A percentile compares a stretch with the other conserved stretches of the same genome.
These are phyloP conservation scores for Cynaeus angustus DNA, from an alignment of 2,888 invertebrate species.

Conservation along the genomic window DNA sequence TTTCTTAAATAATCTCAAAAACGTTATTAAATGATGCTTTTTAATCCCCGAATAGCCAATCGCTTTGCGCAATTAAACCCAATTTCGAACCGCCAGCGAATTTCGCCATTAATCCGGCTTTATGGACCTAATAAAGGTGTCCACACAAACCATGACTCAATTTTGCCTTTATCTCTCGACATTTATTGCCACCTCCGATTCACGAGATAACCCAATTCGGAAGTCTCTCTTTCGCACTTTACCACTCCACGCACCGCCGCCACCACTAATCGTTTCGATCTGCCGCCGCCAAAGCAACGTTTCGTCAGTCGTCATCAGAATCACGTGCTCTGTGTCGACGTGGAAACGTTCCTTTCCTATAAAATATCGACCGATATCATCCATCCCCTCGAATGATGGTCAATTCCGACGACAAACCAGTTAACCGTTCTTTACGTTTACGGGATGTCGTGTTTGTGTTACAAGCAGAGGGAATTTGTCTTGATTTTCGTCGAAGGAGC, in stretches of 20 bases:
- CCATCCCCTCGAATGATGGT: conserved; percentile 26
- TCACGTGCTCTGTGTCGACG: conserved; percentile 25
- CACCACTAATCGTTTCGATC: conserved; percentile 10
- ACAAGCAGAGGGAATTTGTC: conserved; percentile 18
- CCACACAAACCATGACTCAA: no score
- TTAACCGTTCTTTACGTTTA: conserved; percentile 21
- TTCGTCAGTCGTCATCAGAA: conserved; percentile 11
- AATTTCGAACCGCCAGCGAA: no score
- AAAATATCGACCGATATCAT: conserved; percentile 29
- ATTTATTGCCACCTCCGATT: no score
- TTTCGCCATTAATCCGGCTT: no score
- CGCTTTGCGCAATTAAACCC: no score
- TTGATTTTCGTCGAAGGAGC: background rate
- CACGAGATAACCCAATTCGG: no score
- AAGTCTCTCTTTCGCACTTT: background rate
- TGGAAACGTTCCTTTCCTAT: conserved; percentile 21
- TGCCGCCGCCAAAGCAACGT: conserved; percentile 2
- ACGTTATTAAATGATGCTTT: no score
- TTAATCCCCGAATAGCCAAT: no score
- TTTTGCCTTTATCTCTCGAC: no score
- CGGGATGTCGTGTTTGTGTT: conserved; percentile 41
- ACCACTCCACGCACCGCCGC: conserved; percentile 7
- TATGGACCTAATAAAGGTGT: no score
- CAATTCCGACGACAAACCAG: conserved; percentile 35
- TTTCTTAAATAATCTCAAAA: no score